Evolutionary conservation across 2,113 vertebrate species (phyloP).

Genomic region (Recurvirostra avosetta): DNA sequence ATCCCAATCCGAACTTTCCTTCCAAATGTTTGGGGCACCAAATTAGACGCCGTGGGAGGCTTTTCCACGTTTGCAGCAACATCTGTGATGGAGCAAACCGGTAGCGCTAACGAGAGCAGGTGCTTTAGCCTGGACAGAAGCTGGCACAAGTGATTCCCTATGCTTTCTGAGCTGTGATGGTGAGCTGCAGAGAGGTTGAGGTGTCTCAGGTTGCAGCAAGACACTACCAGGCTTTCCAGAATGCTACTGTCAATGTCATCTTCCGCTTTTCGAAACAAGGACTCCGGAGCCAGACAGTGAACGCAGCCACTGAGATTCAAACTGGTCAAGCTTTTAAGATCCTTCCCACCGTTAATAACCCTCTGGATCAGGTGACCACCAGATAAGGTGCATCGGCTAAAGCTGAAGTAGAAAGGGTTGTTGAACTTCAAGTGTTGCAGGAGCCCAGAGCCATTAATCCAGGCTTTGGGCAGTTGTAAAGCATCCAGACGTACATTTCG

Average conservation of each 20-base stretch:
- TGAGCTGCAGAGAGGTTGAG: constrained; percentile 94
- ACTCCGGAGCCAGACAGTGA: constrained; percentile 82
- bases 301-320: constrained; percentile 91
- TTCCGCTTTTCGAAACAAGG: constrained; percentile 79
- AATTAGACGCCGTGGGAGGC: constrained; percentile 39
- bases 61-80: constrained; percentile 38
- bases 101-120: constrained; percentile 85
- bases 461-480: constrained; percentile 90
- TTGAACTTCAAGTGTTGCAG: constrained; percentile 86
- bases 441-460: constrained; percentile 86
- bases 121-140: constrained; percentile 79
- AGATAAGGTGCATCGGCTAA: constrained; percentile 86
- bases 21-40: constrained; percentile 78
- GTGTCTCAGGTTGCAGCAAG: constrained; percentile 83
- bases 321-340: constrained; percentile 83
- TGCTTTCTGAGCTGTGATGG: constrained; percentile 81
- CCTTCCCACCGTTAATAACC: constrained; percentile 80
- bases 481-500: constrained; percentile 84
- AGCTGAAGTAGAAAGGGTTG: constrained; percentile 90
- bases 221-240: constrained; percentile 78
- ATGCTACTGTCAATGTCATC: constrained; percentile 85
- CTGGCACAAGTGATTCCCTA: constrained; percentile 85
- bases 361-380: constrained; percentile 86
- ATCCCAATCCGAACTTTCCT: constrained; percentile 86
- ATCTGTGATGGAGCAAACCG: constrained; percentile 85